Evolutionary conservation across 2,113 vertebrate species (phyloP).

Genomic region (Speoplatyrhinus poulsoni): DNA sequence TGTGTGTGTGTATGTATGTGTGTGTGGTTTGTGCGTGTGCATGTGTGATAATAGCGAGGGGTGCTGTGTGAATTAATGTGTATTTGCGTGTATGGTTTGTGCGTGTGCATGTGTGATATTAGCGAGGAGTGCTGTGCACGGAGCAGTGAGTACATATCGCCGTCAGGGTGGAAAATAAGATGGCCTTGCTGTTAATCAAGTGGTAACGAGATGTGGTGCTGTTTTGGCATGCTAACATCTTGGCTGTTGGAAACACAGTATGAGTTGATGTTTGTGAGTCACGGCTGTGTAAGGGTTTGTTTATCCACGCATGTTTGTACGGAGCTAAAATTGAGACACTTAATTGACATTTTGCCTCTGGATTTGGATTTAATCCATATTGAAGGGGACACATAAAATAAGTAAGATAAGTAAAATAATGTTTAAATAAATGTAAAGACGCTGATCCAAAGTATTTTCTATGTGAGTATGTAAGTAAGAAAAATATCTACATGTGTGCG

Average conservation of each 20-base stretch:
- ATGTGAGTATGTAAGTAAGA: not conserved
- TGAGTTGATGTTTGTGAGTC: not conserved
- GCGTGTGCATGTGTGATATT: too few relatives aligned
- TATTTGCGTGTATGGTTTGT: too few relatives aligned
- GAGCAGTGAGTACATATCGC: not conserved
- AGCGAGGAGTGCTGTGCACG: too few relatives aligned
- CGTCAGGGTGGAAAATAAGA: not conserved
- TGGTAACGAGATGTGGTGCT: conserved; percentile 36
- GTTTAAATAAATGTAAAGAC: not conserved
- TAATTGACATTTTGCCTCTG: too few relatives aligned
- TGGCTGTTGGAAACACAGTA: conserved; percentile 17
- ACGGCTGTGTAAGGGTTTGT: too few relatives aligned
- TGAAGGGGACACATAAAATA: too few relatives aligned
- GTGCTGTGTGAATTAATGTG: too few relatives aligned
- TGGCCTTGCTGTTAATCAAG: conserved; percentile 31
- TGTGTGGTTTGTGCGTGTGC: not conserved
- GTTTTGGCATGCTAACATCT: conserved; percentile 23
- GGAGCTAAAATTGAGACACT: not conserved
- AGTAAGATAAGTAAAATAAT: too few relatives aligned
- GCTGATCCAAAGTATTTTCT: conserved; percentile 2
- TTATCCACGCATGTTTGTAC: too few relatives aligned
- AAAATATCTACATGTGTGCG: conserved; percentile 14
- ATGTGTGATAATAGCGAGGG: not conserved
- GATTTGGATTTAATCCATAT: too few relatives aligned
- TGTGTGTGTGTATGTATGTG: not conserved